Conservation (phyloP, 2,888 invertebrate species). For the Scaptomyza cyrtandrae region DNA sequence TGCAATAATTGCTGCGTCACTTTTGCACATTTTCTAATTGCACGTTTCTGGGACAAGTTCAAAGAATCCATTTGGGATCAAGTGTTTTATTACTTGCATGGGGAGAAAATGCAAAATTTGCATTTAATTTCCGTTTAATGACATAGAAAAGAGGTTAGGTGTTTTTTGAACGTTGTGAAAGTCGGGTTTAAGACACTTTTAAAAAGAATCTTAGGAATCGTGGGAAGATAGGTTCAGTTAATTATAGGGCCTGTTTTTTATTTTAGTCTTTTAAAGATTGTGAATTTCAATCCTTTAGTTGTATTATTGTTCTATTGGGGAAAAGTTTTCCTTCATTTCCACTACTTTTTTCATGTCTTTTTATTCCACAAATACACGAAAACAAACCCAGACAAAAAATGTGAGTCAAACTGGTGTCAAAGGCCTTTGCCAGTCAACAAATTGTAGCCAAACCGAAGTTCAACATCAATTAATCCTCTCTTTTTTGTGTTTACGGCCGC, state of each 20-base stretch:
- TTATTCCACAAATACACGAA: too few species aligned
- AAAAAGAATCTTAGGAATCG: too few species aligned
- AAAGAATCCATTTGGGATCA: slow-evolving; percentile 47
- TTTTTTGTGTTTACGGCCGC: slow-evolving; percentile 3
- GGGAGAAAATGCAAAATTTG: slow-evolving; percentile 9
- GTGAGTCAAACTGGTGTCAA: slow-evolving; percentile 23
- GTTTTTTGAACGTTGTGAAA: background rate
- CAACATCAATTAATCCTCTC: slow-evolving; percentile 1
- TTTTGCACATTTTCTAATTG: slow-evolving; percentile 10
- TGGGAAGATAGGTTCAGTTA: too few species aligned
- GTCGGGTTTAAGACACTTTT: too few species aligned
- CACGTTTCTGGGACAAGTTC: slow-evolving; percentile 71
- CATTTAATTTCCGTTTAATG: background rate
- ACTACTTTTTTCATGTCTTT: too few species aligned
- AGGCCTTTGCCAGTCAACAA: slow-evolving; percentile 21
- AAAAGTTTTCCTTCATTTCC: too few species aligned
- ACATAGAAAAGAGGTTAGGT: background rate
- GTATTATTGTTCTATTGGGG: too few species aligned
- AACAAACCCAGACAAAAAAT: background rate
- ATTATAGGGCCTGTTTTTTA: too few species aligned
- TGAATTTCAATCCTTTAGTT: too few species aligned
- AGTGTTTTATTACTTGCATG: slow-evolving; percentile 18
- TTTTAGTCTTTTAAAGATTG: too few species aligned
- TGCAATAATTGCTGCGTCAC: slow-evolving; percentile 61
- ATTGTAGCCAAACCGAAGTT: slow-evolving; percentile 2